Evolutionary conservation across 2,113 vertebrate species (phyloP), one percentile per base, ranked within the genome.

Genomic region (Eubucco bourcierii): DNA sequence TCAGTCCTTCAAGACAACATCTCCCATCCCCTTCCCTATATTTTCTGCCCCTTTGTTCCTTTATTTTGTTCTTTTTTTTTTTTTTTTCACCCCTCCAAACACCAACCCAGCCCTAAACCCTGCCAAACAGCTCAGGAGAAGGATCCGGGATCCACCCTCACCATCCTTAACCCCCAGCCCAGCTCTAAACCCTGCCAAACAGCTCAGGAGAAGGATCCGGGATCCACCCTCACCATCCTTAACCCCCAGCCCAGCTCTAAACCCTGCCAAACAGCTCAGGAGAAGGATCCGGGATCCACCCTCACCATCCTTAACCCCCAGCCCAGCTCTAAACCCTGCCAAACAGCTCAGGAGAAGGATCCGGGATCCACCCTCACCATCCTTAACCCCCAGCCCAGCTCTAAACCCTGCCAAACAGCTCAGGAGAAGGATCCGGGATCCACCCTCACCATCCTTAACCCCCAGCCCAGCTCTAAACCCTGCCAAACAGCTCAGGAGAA

Each of bases 41-140:
- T 10, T 24, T 33, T 8, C n/a, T 12, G 3, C 1, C 2, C 1
- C 5, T 15, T 6, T 12, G 6, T 25, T 44, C 28, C 10, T 67
- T n/a, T 4, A 4, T 61, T 65, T 75, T 60, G 23, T 17, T 31
- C 3, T 37, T 37, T 50, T 28, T 29, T 41, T 27, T 10, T 25
- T 31, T 2, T 28, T 33, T 25, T 44, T 33, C 9, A 1, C 25
- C 44, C 29, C 65, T 21, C 63, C 50, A 24, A 78, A 21, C 71
- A 9, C 29, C 86, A 31, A 37, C 16, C 31, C 59, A 44, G 6
- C 67, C 63, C 44, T 20, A 65, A 65, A 4, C 37, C n/a, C 74
- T 27, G 19, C 7, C 6, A 25, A 15, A 12, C 29, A 66, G 10
- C 58, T 28, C 27, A 41, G 52, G 44, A 80, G 44, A 23, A 60